Evolutionary conservation across 2,888 invertebrate genomes (phyloP).

Genomic region (Leucania comma): DNA sequence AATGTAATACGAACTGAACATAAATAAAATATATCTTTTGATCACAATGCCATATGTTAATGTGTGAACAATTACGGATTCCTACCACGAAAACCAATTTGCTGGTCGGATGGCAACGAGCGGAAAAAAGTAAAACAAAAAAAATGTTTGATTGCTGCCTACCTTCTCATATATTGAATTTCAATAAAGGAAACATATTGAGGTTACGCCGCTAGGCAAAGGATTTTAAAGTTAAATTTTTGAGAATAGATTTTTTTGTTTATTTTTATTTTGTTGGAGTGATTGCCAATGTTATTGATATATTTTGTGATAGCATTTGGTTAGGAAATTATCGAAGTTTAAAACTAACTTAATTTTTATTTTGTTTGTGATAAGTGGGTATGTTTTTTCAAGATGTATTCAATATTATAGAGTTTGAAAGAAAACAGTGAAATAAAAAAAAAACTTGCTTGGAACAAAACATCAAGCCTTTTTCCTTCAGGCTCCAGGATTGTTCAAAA

Average conservation of each 20-base stretch:
- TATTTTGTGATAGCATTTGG: background rate
- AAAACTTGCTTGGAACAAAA: too few species aligned
- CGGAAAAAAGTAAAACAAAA: slow-evolving; percentile 50
- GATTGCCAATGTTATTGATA: background rate
- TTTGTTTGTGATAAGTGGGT: too few species aligned
- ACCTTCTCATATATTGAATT: slow-evolving; percentile 62
- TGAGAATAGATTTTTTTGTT: background rate
- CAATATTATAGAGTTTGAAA: too few species aligned
- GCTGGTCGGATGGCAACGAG: slow-evolving; percentile 14
- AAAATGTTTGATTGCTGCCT: slow-evolving; percentile 61
- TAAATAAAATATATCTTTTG: slow-evolving; percentile 47
- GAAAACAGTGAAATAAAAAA: too few species aligned
- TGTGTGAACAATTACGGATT: slow-evolving; percentile 61
- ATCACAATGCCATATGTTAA: slow-evolving; percentile 54
- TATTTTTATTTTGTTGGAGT: background rate
- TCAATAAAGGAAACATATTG: slow-evolving; percentile 59
- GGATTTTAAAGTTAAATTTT: background rate
- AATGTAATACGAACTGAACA: slow-evolving; percentile 21
- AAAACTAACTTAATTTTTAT: too few species aligned
- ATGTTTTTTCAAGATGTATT: too few species aligned
- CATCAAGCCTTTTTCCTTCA: too few species aligned
- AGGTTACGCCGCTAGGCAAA: slow-evolving; percentile 41
- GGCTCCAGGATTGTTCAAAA: too few species aligned
- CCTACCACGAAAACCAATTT: slow-evolving; percentile 68
- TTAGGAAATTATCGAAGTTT: background rate